Evolutionary conservation across 1,140 invertebrate species (phyloP), one percentile per base, ranked within the genome.

Genomic region (Melitaea cinxia): DNA sequence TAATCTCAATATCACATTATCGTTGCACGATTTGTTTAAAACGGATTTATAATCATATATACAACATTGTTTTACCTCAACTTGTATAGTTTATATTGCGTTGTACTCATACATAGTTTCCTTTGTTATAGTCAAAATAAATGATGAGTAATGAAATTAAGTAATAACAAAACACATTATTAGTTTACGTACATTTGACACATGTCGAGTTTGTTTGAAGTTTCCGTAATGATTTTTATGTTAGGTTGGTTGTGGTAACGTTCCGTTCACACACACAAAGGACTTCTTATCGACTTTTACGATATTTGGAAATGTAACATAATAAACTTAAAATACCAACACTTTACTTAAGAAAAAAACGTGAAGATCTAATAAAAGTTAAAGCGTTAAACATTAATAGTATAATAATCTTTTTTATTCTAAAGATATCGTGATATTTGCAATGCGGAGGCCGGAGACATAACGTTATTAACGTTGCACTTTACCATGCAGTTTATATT

Each of bases 71-170:
- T 10, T 0, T 9, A 47, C 23, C 2, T 24, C 17, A 2, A 4
- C 2, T 2, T 47, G 21, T 19, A 19, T 47, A 23, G 15, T 4
- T 47, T 17, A 12, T 17, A 47, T 30, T 64, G 56, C 42, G 52
- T 55, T 53, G 23, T 39, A 47, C 10, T 49, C 15, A 55, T 64
- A 49, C 52, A 56, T 64, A 30, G 7, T 64, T 64, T 64, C 42
- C 61, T 64, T 64, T 64, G 61, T 64, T 60, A 57, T 66, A 33
- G 37, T 52, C 28, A 26, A 42, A 53, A 47, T 42, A 17, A 47
- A 28, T 14, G 56, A 58, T 58, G 56, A 58, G 56, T 58, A 58
- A 58, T 58, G 42, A 45, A 49, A n/a, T n/a, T n/a, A n/a, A n/a
- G n/a, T n/a, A n/a, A 47, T 49, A 58, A 58, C 28, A 47, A 58